Conservation (phyloP, 2,797 vertebrate species). For the Lacerta bilineata region DNA sequence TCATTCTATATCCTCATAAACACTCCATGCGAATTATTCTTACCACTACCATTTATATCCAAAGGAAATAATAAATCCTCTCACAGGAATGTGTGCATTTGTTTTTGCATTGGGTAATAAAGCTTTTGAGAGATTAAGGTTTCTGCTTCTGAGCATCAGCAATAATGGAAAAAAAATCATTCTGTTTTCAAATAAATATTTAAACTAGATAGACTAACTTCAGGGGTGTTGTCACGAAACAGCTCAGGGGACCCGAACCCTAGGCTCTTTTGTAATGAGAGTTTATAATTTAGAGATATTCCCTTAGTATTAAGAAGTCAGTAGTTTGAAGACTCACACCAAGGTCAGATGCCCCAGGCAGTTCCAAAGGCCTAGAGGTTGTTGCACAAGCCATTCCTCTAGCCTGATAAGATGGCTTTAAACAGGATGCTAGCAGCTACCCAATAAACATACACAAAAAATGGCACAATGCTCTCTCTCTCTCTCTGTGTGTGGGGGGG, state of each 20-base stretch:
- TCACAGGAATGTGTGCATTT: slow-evolving; percentile 38
- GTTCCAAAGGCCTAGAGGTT: too few relatives aligned
- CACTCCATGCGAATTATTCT: slow-evolving; percentile 18
- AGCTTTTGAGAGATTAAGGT: slow-evolving; percentile 25
- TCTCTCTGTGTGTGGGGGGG: background rate
- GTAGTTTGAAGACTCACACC: too few relatives aligned
- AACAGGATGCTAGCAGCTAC: background rate
- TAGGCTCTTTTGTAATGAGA: too few relatives aligned
- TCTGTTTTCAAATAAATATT: slow-evolving; percentile 21
- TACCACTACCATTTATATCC: slow-evolving; percentile 21
- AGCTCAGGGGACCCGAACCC: too few relatives aligned
- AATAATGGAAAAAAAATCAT: slow-evolving; percentile 12
- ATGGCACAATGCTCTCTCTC: background rate
- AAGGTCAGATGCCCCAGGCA: too few relatives aligned
- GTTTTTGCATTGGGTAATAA: slow-evolving; percentile 39
- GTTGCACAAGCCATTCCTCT: too few relatives aligned
- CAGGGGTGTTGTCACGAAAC: too few relatives aligned
- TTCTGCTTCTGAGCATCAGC: slow-evolving; percentile 52
- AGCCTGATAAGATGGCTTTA: background rate
- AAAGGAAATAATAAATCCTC: slow-evolving; percentile 33
- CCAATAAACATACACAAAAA: background rate
- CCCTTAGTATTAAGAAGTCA: too few relatives aligned
- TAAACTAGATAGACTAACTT: background rate
- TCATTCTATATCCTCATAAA: slow-evolving; percentile 46
- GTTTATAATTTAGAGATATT: too few relatives aligned